phyloP scores from a whole-genome alignment of 2,797 vertebrate species.

The Phylloscopus collybita region DNA sequence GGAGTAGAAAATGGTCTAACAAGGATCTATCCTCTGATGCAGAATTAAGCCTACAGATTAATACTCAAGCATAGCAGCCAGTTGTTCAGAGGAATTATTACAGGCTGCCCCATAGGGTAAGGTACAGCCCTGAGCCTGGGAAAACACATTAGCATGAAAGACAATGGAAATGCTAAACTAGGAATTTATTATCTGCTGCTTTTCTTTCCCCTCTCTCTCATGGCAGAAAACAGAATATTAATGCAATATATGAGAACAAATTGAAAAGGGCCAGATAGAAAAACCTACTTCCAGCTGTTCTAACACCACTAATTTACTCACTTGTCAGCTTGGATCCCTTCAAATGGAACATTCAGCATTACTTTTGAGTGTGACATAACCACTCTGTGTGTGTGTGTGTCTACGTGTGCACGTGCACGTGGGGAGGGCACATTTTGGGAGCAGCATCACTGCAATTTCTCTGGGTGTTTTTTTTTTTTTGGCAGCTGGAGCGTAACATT shows the following conservation, averaged over 20 bases:
- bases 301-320: neutral
- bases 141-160: neutral
- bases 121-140: neutral
- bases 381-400: rapidly evolving
- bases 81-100: neutral
- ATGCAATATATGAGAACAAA: neutral
- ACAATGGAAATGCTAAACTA: neutral
- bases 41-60: neutral
- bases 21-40: neutral
- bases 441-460: neutral
- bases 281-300: neutral
- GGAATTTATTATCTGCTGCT: neutral
- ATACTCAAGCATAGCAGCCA: neutral
- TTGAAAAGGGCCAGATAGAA: neutral
- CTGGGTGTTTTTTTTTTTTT: neutral
- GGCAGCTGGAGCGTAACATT: neutral
- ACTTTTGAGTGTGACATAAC: neutral
- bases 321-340: neutral
- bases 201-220: neutral
- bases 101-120: neutral
- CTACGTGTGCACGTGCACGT: neutral
- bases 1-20: neutral
- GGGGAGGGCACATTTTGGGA: neutral
- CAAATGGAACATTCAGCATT: neutral
- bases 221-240: neutral